Evolutionary conservation across 2,113 vertebrate species (phyloP).

Genomic region (Suricata suricatta): DNA sequence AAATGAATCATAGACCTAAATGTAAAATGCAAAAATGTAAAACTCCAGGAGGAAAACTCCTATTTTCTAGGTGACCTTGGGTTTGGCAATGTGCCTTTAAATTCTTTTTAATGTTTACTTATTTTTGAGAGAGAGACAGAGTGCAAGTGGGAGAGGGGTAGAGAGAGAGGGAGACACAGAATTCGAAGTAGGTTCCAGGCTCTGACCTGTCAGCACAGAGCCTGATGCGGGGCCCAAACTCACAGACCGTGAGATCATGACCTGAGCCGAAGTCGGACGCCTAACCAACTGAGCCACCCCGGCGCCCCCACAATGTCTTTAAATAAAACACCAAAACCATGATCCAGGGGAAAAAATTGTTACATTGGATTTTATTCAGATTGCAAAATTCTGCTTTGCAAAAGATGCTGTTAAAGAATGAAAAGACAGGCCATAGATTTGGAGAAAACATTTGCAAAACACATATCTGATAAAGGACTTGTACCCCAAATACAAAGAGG

Average conservation of each 20-base stretch:
- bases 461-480: background rate
- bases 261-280: too few relatives aligned
- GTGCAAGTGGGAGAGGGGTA: too few relatives aligned
- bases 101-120: too few relatives aligned
- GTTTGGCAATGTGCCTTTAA: background rate
- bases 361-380: too few relatives aligned
- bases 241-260: too few relatives aligned
- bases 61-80: background rate
- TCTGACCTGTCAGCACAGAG: too few relatives aligned
- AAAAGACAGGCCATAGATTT: background rate
- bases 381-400: background rate
- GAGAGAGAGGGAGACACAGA: too few relatives aligned
- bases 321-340: background rate
- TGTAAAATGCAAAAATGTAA: background rate
- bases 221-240: too few relatives aligned
- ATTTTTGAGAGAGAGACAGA: too few relatives aligned
- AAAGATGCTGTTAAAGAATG: background rate
- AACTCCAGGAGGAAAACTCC: background rate
- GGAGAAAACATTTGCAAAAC: conserved; percentile 18
- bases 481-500: background rate
- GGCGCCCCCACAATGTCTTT: background rate
- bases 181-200: too few relatives aligned
- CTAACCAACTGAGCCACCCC: too few relatives aligned
- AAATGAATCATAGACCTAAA: background rate
- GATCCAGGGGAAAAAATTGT: background rate